Evolutionary conservation across 2,113 vertebrate genomes (phyloP), one percentile per base, ranked within the genome.

Genomic region (Baryphthengus martii): DNA sequence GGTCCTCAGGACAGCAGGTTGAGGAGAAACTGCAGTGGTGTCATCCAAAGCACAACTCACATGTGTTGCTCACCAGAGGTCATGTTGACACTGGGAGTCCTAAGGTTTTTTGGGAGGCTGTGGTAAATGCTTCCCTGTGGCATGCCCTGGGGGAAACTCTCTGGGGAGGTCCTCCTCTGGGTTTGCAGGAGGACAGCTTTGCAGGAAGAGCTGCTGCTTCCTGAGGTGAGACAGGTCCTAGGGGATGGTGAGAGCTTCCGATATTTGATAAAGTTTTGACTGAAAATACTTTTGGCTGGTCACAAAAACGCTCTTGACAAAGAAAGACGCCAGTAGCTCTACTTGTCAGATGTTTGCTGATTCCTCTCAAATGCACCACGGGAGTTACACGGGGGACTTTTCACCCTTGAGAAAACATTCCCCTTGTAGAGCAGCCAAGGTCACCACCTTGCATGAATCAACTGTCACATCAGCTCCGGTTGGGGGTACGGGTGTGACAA

Each of bases 91-190:
- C 20, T 5, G 23, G 65, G 78, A 71, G 25, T 23, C 33, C 11
- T 5, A 6, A 17, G 40, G 4, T 26, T 82, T 75, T 62, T 50
- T 1, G 58, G 65, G 44, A 71, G 35, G 52, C 55, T 73, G 37
- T 11, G 20, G n/a, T n/a, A 52, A 37, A 44, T 33, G 31, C 8
- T 31, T 56, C 26, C 56, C 42, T 13, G 31, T 11, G 10, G 21
- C 10, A 17, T 35, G 9, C 70, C 21, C 7, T 49, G 28, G 7
- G 10, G 12, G 25, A 39, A 50, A 31, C 3, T 58, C 20, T 65
- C 18, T 2, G 2, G 20, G 44, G 39, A 3, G 17, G 6, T 35
- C 7, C 5, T 65, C 33, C 21, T n/a, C 28, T 1, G 1, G 13
- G 8, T 28, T 58, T 24, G 33, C 29, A 23, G 1, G 2, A 73